Conservation (phyloP, 2,113 vertebrate genomes). For the Tetrax tetrax region DNA sequence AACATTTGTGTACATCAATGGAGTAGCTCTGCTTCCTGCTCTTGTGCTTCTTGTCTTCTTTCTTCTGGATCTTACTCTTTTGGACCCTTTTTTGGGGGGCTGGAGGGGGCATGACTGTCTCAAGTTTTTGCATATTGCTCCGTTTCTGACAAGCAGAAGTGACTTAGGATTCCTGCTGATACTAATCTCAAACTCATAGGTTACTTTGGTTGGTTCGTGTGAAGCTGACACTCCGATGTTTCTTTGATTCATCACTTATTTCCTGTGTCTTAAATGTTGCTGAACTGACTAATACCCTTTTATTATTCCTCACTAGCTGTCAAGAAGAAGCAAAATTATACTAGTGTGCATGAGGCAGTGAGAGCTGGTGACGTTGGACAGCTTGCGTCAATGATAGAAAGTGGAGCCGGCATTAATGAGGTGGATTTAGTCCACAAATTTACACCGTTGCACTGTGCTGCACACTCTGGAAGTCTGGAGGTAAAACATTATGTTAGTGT, state of each 20-base stretch:
- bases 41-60: neutral
- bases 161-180: neutral
- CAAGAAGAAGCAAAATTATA: constrained; percentile 56
- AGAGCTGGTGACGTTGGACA: constrained; percentile 74
- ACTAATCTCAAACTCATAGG: accelerated
- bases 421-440: constrained; percentile 77
- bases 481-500: constrained; percentile 52
- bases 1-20: neutral
- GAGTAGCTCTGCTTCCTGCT: neutral
- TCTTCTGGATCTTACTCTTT: neutral
- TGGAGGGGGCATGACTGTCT: neutral
- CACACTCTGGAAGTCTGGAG: constrained; percentile 83
- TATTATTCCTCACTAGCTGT: constrained; percentile 52
- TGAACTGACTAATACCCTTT: neutral
- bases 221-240: neutral
- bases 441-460: constrained; percentile 81
- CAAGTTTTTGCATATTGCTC: neutral
- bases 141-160: neutral
- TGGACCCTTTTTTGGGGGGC: neutral
- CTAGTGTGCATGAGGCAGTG: constrained; percentile 74
- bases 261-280: neutral
- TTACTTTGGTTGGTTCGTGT: neutral
- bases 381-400: constrained; percentile 69
- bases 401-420: constrained; percentile 73
- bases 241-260: neutral